Evolutionary conservation across 1,140 invertebrate species (phyloP).

Genomic region (Leptinotarsa defecta): DNA sequence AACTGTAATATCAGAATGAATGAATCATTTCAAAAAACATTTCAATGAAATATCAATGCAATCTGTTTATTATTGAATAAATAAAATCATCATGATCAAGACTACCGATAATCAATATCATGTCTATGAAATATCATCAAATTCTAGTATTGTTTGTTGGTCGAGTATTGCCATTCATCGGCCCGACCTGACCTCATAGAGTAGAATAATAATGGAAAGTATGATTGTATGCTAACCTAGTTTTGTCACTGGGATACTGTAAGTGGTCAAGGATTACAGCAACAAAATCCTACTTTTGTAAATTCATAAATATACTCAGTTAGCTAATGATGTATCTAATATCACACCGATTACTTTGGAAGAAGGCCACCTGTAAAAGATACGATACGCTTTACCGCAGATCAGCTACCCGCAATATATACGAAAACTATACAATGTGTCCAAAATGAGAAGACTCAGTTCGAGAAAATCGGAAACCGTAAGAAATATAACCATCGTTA

Average conservation of each 20-base stretch:
- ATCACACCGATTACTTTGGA: background rate
- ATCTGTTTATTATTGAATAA: too few relatives aligned
- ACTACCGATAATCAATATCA: too few relatives aligned
- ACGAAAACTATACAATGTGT: too few relatives aligned
- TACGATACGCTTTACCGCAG: background rate
- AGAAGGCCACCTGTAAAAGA: background rate
- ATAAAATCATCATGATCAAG: too few relatives aligned
- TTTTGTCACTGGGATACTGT: constrained; percentile 4
- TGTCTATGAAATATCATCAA: background rate
- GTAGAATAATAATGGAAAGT: constrained; percentile 3
- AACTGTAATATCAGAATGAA: too few relatives aligned
- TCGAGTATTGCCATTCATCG: background rate
- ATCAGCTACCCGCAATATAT: too few relatives aligned
- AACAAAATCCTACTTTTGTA: constrained; percentile 2
- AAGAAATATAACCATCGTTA: too few relatives aligned
- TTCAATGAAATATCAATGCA: too few relatives aligned
- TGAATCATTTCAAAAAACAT: too few relatives aligned
- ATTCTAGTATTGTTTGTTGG: constrained; percentile 6
- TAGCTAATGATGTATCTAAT: constrained; percentile 3
- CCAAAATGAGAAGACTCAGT: too few relatives aligned
- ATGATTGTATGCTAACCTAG: background rate
- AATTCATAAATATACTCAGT: background rate
- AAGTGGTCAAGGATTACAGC: background rate
- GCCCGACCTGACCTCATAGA: background rate
- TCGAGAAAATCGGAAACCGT: too few relatives aligned